Percentiles rank a stretch among this genome's conserved stretches.
Evolutionary conservation across 23 tunicate species (phyloP).

Genomic region (Phallusia fumigata): DNA sequence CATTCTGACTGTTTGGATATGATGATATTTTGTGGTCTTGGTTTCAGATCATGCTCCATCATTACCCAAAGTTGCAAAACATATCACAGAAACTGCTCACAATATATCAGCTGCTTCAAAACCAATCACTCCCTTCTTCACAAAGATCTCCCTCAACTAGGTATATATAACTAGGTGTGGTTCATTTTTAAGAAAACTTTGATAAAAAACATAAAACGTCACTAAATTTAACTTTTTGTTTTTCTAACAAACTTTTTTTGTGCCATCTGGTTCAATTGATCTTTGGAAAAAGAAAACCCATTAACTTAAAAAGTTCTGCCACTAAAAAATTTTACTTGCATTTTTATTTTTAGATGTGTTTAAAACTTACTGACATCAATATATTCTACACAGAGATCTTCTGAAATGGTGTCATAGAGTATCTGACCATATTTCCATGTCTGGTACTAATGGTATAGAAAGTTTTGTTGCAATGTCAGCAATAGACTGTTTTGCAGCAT

Average conservation of each 20-base stretch:
- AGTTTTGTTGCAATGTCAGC: constrained; percentile 49
- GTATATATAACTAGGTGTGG: not conserved
- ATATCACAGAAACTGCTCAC: constrained; percentile 53
- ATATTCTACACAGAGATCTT: constrained; percentile 49
- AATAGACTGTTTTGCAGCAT: constrained; percentile 85
- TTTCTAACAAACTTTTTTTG: too few species aligned
- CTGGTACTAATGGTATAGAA: constrained; percentile 16
- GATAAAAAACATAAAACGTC: too few species aligned
- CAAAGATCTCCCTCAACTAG: constrained; percentile 48
- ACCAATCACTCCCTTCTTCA: not conserved
- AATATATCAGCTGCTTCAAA: constrained; percentile 41
- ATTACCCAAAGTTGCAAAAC: constrained; percentile 37
- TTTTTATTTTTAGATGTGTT: too few species aligned
- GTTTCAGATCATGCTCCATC: constrained; percentile 40
- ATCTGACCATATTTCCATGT: not conserved
- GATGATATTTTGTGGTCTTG: not conserved
- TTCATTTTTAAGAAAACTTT: too few species aligned
- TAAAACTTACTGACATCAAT: not conserved
- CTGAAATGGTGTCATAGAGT: constrained; percentile 71
- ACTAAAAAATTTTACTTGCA: too few species aligned
- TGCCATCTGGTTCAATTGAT: too few species aligned
- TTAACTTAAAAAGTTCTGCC: too few species aligned
- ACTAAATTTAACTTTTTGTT: too few species aligned
- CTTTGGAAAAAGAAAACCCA: too few species aligned
- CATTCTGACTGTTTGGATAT: too few species aligned